A percentile compares a stretch with the other conserved stretches of the same genome.
Conservation (phyloP, 2,113 vertebrate species). For the Halcyon malimbica region DNA sequence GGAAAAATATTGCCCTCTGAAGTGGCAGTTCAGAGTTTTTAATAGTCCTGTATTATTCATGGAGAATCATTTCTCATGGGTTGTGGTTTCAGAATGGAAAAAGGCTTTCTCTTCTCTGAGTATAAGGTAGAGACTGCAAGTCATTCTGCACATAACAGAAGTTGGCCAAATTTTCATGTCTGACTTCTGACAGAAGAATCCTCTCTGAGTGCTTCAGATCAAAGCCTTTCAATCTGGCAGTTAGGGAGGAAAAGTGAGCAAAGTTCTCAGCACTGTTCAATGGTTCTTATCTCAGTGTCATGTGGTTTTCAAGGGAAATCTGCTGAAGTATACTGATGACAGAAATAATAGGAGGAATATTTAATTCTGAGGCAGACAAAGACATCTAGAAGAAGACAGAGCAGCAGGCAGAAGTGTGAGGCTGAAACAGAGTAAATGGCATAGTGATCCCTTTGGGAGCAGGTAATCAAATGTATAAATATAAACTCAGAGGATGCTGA, state of each 20-base stretch:
- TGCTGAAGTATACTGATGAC: neutral
- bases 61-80: neutral
- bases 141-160: neutral
- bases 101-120: neutral
- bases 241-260: neutral
- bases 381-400: neutral
- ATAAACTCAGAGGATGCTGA: neutral
- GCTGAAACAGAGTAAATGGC: neutral
- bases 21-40: neutral
- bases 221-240: neutral
- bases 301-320: neutral
- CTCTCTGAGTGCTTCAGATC: neutral
- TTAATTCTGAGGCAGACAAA: neutral
- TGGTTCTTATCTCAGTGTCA: neutral
- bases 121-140: neutral
- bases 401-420: neutral
- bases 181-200: neutral
- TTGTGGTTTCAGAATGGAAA: neutral
- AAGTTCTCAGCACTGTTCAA: neutral
- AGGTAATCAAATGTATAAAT: neutral
- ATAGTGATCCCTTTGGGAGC: neutral
- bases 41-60: slow-evolving; percentile 30
- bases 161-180: neutral
- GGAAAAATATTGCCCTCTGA: neutral
- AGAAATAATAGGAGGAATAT: neutral